Conservation (phyloP, 2,113 vertebrate genomes). For the Hemichromis elongatus region DNA sequence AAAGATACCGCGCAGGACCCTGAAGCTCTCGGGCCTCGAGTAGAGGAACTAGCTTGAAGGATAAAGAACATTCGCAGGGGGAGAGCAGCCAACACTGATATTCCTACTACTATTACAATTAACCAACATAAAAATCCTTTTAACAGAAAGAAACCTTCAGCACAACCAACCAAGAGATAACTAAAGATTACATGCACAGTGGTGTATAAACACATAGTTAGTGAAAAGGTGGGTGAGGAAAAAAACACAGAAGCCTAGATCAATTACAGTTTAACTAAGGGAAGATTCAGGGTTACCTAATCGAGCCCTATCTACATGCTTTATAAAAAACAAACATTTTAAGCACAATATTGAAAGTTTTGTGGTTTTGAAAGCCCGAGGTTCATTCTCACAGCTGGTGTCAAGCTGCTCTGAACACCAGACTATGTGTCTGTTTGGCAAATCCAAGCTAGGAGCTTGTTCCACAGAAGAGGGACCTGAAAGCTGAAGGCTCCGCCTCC, state of each 20-base stretch:
- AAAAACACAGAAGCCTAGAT: background rate
- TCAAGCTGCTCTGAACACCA: background rate
- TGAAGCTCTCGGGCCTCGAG: background rate
- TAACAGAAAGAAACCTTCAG: background rate
- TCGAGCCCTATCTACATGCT: background rate
- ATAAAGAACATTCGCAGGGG: too few relatives aligned
- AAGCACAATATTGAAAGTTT: fast-evolving
- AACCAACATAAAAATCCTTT: background rate
- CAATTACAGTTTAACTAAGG: background rate
- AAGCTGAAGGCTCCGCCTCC: background rate
- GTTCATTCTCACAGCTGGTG: background rate
- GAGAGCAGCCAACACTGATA: fast-evolving
- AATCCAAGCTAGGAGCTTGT: background rate
- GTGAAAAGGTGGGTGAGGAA: background rate
- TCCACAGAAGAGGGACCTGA: background rate
- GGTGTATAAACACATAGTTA: background rate
- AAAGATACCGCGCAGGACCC: background rate
- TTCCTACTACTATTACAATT: background rate
- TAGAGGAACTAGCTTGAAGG: background rate
- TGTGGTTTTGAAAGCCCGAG: background rate
- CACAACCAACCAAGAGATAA: background rate
- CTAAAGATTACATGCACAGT: background rate
- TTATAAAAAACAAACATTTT: background rate
- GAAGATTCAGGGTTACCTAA: background rate
- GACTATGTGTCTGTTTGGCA: background rate